These are phyloP conservation scores for Gymnocypris eckloni DNA, from an alignment of 2,797 vertebrate genomes.

Conservation along the genomic window DNA sequence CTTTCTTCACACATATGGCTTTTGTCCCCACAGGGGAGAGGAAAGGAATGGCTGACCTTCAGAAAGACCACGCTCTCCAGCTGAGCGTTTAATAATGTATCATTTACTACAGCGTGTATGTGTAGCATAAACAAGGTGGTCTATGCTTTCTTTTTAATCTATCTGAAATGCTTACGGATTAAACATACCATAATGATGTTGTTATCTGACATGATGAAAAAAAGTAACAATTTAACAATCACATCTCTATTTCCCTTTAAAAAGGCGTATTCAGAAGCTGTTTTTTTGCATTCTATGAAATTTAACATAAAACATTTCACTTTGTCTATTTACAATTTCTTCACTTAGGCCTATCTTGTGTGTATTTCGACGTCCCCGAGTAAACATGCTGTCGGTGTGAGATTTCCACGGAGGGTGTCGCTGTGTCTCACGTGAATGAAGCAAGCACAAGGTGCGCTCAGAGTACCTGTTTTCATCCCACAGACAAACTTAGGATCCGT, in stretches of 20 bases:
- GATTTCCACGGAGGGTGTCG: slow-evolving; percentile 46
- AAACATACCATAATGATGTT: background rate
- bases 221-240: background rate
- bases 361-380: background rate
- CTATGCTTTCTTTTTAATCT: background rate
- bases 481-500: background rate
- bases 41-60: slow-evolving; percentile 42
- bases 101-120: background rate
- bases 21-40: slow-evolving; percentile 22
- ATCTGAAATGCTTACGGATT: background rate
- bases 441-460: background rate
- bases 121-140: background rate
- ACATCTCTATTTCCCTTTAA: background rate
- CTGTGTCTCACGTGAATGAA: slow-evolving; percentile 38
- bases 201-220: background rate
- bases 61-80: slow-evolving; percentile 30
- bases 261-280: background rate
- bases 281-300: background rate
- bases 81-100: slow-evolving; percentile 39
- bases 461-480: background rate
- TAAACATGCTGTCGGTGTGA: background rate
- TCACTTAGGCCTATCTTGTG: background rate
- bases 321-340: background rate
- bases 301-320: background rate
- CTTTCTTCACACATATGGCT: slow-evolving; percentile 7